Base-by-base conservation (phyloP, 2,113 vertebrate genomes). In the Psettodes erumei region DNA sequence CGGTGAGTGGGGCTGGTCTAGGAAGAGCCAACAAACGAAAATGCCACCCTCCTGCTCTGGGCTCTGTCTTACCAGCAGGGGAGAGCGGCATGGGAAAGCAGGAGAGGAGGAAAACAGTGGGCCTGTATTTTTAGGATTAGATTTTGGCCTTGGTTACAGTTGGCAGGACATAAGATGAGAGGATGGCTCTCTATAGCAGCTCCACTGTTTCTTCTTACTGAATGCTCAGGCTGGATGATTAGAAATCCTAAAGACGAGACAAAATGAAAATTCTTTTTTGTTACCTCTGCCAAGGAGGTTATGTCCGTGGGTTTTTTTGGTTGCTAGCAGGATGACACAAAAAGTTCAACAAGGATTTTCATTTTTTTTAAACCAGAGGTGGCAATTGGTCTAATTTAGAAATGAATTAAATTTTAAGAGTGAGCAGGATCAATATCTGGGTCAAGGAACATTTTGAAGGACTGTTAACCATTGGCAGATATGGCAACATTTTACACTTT, bases 91-190 rank as follows among this genome's bases (percentile, higher is more conserved):
- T n/a, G 27, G 42, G 38, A 25, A 27, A 42, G 15, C 25, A 28
- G 27, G 19, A 47, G 54, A 71, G 45, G 47, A 73, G 77, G 70
- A 54, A 54, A 81, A 72, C 54, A 65, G 75, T 70, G 65, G 58
- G 50, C 62, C 51, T 61, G 62, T 70, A 62, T 77, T 82, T 83
- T 79, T 47, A 25, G 71, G 77, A 77, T 88, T 79, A 76, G 68
- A 63, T 69, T 70, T 73, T 68, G 64, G 60, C 68, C 60, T 61
- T 40, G n/a, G 47, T 64, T 73, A 59, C 59, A 82, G 53, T 79
- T 77, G 71, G 71, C 83, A 61, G 60, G 25, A 50, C 78, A 81
- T 81, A 10, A 62, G 35, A 86, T 82, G 58, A 79, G 47, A 71
- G 8, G 42, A 69, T 78, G 54, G 53, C 30, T 33, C 68, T 72